These are phyloP conservation scores for Laterallus jamaicensis DNA, from an alignment of 2,113 vertebrate genomes.

Conservation along the genomic window DNA sequence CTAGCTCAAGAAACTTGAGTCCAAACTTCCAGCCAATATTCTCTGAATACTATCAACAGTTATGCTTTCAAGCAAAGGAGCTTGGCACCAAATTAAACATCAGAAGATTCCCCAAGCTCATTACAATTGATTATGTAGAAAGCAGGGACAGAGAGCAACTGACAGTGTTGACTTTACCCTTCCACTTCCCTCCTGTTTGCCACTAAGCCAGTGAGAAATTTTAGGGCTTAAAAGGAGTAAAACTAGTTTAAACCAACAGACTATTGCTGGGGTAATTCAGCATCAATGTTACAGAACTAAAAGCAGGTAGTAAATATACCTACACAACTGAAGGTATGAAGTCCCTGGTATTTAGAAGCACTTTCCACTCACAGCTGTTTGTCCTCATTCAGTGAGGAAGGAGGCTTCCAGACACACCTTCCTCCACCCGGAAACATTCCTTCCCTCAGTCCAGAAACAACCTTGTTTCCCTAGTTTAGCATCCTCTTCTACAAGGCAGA, in stretches of 20 bases:
- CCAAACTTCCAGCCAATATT: neutral
- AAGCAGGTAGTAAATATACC: neutral
- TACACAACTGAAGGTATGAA: neutral
- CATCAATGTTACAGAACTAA: neutral
- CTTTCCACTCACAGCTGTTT: neutral
- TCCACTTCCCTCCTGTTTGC: neutral
- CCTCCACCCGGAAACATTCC: neutral
- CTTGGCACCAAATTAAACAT: neutral
- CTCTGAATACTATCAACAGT: neutral
- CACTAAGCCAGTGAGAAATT: neutral
- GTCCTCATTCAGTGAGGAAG: neutral
- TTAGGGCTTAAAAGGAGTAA: neutral
- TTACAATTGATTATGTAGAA: neutral
- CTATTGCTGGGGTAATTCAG: neutral
- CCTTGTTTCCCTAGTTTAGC: neutral
- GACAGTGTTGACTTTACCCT: neutral
- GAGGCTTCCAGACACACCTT: neutral
- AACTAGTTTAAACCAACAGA: neutral
- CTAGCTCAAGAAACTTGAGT: neutral
- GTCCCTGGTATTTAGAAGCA: neutral
- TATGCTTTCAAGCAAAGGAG: neutral
- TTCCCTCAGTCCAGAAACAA: neutral
- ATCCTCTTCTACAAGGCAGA: neutral
- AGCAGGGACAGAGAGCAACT: neutral
- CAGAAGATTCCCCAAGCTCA: neutral